Percentiles rank a stretch among this genome's conserved stretches.
Evolutionary conservation across 2,888 invertebrate genomes (phyloP).

Genomic region (Nephrotoma guestfalica): DNA sequence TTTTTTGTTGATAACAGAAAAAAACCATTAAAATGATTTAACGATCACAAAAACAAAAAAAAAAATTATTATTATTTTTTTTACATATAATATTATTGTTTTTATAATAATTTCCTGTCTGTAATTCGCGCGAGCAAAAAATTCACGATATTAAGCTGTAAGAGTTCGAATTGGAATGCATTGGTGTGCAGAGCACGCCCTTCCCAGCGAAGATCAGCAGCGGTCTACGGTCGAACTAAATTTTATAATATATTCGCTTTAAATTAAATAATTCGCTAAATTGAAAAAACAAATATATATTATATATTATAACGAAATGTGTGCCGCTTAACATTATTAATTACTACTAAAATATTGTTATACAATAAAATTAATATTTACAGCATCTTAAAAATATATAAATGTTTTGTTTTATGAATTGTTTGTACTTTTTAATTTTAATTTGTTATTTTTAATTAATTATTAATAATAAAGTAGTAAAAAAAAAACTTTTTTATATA

Average conservation of each 20-base stretch:
- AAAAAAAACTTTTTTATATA: background rate
- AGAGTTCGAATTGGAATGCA: too few relatives aligned
- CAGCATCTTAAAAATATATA: background rate
- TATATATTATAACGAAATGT: background rate
- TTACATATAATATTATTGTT: background rate
- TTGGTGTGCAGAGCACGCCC: too few relatives aligned
- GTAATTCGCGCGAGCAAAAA: background rate
- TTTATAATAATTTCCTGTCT: background rate
- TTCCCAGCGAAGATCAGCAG: too few relatives aligned
- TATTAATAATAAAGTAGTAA: background rate
- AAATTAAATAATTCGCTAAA: background rate
- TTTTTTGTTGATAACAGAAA: background rate
- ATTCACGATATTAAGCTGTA: too few relatives aligned
- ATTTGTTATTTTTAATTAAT: background rate
- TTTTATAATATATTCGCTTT: background rate
- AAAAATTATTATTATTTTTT: background rate
- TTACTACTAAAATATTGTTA: background rate
- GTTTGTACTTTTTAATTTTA: background rate
- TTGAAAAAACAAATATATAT: background rate
- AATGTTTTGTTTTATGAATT: background rate
- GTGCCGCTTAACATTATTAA: background rate
- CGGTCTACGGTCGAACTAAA: too few relatives aligned
- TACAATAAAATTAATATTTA: background rate
- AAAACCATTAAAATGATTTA: background rate
- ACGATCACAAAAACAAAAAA: background rate